Evolutionary conservation across 2,888 invertebrate species (phyloP), one percentile per base, ranked within the genome.

Genomic region (Thecophora atra): DNA sequence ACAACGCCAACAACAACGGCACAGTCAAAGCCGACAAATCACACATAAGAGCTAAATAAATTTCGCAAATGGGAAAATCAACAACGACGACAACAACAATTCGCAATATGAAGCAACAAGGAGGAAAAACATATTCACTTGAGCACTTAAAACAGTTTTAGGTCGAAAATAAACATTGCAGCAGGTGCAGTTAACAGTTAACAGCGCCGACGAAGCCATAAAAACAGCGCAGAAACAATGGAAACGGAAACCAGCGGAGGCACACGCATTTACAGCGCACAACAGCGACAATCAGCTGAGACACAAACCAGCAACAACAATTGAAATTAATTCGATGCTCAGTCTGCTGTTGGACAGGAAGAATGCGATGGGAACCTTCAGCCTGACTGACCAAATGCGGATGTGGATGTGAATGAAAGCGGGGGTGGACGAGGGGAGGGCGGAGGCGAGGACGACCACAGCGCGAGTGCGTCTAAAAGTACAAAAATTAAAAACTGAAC

Each of bases 11-110:
- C 19, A 11, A 4, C 11, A 56, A 21, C 19, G n/a, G 19, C 56
- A 58, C 24, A 58, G 21, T 15, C 3, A 63, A 44, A 42, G 21
- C 3, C 63, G 21, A 44, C 65, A 65, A 65, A 65, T 65, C 65
- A n/a, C 62, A 62, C 62, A 65, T n/a, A 47, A 44, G 51, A 44
- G 65, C 15, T 19, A 26, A 47, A 65, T 65, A 65, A 65, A 65
- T 51, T 15, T 64, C 17, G 51, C 51, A 51, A 65, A 47, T 51
- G 65, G 17, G 28, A 65, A 51, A 47, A 65, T 65, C 65, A 64
- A 64, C 64, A 64, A 60, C 21, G 54, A 19, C 21, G 24, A 54
- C 58, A 58, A 13, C 58, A 24, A 58, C 26, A 15, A 58, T 13
- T 0, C 24, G 17, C 19, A 28, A 7, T 24, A 15, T 4, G 3